phyloP scores from a whole-genome alignment of 2,113 vertebrate species.

The Alosa alosa region DNA sequence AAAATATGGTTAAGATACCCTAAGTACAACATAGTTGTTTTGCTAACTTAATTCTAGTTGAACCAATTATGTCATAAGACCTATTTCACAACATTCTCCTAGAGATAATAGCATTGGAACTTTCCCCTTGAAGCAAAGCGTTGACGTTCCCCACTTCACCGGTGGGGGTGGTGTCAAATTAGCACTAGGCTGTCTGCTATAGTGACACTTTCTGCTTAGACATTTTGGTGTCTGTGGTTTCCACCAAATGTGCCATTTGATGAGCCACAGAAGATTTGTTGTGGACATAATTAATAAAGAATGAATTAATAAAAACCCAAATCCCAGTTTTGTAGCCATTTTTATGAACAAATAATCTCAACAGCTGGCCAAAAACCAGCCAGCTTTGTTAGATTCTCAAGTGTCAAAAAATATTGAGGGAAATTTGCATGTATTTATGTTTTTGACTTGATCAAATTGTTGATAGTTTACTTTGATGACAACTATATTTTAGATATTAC shows the following conservation, averaged over 20 bases:
- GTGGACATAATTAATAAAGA: neutral
- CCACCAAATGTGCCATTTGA: neutral
- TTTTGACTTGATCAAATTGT: neutral
- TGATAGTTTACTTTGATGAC: neutral
- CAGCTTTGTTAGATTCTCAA: neutral
- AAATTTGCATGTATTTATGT: neutral
- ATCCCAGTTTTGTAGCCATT: neutral
- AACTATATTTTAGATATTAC: neutral
- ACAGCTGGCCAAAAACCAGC: neutral
- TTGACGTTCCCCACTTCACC: neutral
- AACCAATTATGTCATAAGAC: neutral
- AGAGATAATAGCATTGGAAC: neutral
- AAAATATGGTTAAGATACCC: neutral
- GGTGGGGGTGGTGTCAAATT: neutral
- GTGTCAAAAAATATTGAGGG: neutral
- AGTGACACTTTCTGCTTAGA: neutral
- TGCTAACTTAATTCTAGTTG: neutral
- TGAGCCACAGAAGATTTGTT: neutral
- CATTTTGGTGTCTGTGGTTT: neutral
- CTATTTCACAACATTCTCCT: neutral
- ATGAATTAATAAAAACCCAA: neutral
- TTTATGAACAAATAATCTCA: neutral
- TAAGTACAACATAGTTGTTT: neutral
- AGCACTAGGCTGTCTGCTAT: neutral
- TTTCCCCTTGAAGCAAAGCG: neutral